These are phyloP conservation scores for Fragum sueziense DNA, from an alignment of 2,888 invertebrate species.

Conservation along the genomic window DNA sequence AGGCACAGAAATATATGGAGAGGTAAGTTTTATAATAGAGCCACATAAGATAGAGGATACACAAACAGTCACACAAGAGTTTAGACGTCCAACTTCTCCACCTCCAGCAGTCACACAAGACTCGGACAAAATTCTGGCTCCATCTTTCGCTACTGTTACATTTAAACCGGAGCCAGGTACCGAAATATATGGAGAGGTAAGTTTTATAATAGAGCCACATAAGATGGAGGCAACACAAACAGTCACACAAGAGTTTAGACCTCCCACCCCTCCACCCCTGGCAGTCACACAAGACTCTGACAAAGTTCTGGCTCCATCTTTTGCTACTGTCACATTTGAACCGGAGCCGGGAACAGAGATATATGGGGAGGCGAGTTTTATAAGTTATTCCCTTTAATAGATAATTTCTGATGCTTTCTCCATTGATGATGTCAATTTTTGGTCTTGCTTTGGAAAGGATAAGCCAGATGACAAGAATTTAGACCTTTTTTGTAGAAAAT, in stretches of 20 bases:
- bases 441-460: too few relatives aligned
- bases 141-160: slow-evolving; percentile 72
- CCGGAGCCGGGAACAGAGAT: slow-evolving; percentile 78
- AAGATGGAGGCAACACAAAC: slow-evolving; percentile 15
- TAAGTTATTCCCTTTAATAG: too few relatives aligned
- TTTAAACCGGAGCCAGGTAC: slow-evolving; percentile 77
- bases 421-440: too few relatives aligned
- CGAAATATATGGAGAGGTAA: slow-evolving; percentile 79
- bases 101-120: slow-evolving; percentile 25
- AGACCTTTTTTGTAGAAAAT: too few relatives aligned
- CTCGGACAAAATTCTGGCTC: slow-evolving; percentile 25
- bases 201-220: background rate
- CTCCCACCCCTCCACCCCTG: background rate
- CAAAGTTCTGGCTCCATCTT: slow-evolving; percentile 17
- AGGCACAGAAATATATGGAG: slow-evolving; percentile 78
- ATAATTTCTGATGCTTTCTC: too few relatives aligned
- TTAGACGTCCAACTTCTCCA: background rate
- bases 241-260: background rate
- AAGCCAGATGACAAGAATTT: too few relatives aligned
- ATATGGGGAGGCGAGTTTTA: too few relatives aligned
- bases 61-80: background rate
- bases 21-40: slow-evolving; percentile 65
- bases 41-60: slow-evolving; percentile 10
- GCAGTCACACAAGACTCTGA: slow-evolving; percentile 36
- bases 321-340: slow-evolving; percentile 76